Evolutionary conservation across 2,113 vertebrate genomes (phyloP), one percentile per base, ranked within the genome.

Genomic region (Cyanoramphus novaezelandiae): DNA sequence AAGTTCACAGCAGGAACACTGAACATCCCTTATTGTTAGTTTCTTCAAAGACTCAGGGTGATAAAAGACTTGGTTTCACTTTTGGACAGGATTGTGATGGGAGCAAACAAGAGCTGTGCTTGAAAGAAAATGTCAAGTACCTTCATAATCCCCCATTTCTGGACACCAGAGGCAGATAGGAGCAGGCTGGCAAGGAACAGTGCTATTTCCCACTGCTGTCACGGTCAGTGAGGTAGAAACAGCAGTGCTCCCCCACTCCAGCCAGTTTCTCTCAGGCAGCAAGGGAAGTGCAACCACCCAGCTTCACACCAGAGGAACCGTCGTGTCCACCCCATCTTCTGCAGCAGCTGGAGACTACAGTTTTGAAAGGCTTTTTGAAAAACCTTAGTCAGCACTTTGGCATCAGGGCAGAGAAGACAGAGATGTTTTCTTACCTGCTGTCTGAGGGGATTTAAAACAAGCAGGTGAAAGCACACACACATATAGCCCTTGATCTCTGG

Each of bases 141-240:
- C 13, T 79, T 60, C 64, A 20, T 8, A 23, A 2, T 67, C 2
- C 4, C 5, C 2, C 2, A 7, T 16, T 79, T 57, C 37, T 59
- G 25, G 13, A n/a, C 25, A 53, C 18, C 35, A 7, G 37, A 71
- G 20, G 46, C 49, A 49, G 39, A 21, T 2, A 6, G 70, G 21
- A 88, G 4, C 17, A 46, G 57, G 28, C 17, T 93, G 82, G 23
- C 21, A 31, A 35, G 67, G 28, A 53, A 4, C 1, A 0, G 3
- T 17, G 52, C 35, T 10, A 5, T 20, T 76, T 69, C 33, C 47
- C 21, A 18, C 25, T 3, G 3, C 17, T 1, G 0, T 27, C 46
- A n/a, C 5, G 8, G 17, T 10, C 16, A 46, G 11, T 0, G 1
- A 0, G 0, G 7, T 5, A 33, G 52, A 50, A 69, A 41, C 33